These are phyloP conservation scores for Sceloporus undulatus DNA, from an alignment of 2,113 vertebrate species.

Conservation along the genomic window DNA sequence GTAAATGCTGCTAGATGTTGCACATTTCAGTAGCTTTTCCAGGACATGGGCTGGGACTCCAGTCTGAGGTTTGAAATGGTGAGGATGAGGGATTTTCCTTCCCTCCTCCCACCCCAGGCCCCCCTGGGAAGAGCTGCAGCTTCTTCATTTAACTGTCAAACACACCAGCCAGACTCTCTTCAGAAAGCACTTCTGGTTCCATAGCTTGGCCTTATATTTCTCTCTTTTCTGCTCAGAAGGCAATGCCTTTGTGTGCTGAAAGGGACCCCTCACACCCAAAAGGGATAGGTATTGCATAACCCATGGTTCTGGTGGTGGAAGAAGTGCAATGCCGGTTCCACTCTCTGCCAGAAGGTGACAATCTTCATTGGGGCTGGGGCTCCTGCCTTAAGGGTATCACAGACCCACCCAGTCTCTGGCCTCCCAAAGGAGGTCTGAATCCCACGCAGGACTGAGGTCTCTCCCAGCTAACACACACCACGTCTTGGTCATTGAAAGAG, in stretches of 20 bases:
- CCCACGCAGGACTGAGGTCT: not conserved
- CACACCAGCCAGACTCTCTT: slow-evolving; percentile 15
- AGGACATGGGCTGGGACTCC: not conserved
- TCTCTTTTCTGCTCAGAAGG: slow-evolving; percentile 17
- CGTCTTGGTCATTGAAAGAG: not conserved
- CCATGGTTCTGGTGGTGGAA: fast-evolving
- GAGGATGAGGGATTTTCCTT: not conserved
- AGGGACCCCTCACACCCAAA: not conserved
- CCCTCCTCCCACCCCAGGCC: not conserved
- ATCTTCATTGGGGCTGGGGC: not conserved
- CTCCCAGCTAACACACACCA: slow-evolving; percentile 10
- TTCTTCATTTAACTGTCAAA: not conserved
- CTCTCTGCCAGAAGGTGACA: not conserved
- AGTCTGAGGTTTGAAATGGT: not conserved
- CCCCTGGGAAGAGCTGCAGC: slow-evolving; percentile 35
- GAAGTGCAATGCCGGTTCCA: not conserved
- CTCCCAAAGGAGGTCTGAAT: not conserved
- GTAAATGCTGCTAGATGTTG: slow-evolving; percentile 19
- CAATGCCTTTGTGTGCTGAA: slow-evolving; percentile 50
- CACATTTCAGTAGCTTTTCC: slow-evolving; percentile 48
- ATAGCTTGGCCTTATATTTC: not conserved
- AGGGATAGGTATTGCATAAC: not conserved
- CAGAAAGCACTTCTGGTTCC: not conserved
- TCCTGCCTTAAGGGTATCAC: fast-evolving
- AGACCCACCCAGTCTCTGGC: slow-evolving; percentile 9